Conservation (phyloP, 2,113 vertebrate genomes). For the Kryptolebias marmoratus region DNA sequence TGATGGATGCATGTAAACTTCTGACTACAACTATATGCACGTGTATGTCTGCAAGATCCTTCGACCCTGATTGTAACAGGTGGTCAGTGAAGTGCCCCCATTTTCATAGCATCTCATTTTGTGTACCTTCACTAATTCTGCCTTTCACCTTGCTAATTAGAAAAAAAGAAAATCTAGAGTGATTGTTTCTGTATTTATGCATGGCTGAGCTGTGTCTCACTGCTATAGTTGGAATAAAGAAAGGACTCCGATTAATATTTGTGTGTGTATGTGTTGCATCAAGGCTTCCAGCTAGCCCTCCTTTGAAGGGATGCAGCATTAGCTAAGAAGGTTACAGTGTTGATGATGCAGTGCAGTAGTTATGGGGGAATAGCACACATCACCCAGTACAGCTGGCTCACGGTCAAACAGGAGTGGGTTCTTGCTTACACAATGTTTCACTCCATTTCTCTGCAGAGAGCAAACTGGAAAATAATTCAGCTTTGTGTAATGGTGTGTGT, state of each 20-base stretch:
- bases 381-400: constrained; percentile 34
- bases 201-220: constrained; percentile 1
- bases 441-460: constrained; percentile 23
- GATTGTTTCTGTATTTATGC: constrained; percentile 62
- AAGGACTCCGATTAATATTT: constrained; percentile 8
- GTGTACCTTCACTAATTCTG: too few species aligned
- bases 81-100: too few species aligned
- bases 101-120: too few species aligned
- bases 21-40: too few species aligned
- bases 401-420: constrained; percentile 29
- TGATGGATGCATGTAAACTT: too few species aligned
- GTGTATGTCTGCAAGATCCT: too few species aligned
- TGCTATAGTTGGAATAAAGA: constrained; percentile 4
- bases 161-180: constrained; percentile 27
- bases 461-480: constrained; percentile 1
- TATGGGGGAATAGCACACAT: constrained; percentile 23
- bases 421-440: constrained; percentile 21
- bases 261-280: constrained; percentile 8
- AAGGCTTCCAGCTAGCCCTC: constrained; percentile 18
- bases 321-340: constrained; percentile 30
- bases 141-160: constrained; percentile 15
- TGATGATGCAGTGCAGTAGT: constrained; percentile 52
- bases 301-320: constrained; percentile 24
- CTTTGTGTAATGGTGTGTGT: neutral
- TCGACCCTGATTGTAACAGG: too few species aligned